Evolutionary conservation across 2,113 vertebrate genomes (phyloP), one percentile per base, ranked within the genome.

Genomic region (Thunnus thynnus): DNA sequence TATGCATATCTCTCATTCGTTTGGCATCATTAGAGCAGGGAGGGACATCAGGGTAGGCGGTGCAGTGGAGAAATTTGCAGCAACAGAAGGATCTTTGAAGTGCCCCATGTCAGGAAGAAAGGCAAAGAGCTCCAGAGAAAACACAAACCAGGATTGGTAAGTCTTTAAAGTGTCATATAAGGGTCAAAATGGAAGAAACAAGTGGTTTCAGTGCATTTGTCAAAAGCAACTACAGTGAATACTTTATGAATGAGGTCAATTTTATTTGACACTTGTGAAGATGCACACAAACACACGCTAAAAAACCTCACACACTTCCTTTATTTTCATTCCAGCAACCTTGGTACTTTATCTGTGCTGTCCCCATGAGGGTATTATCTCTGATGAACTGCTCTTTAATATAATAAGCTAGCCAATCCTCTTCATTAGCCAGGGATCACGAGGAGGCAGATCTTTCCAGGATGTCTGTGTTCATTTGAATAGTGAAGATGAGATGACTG

Each of bases 341-440:
- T 50, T 47, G 13, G 60, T 62, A 72, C 36, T 72, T 55, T 11
- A 47, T 65, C 57, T 13, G 20, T 6, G 3, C 46, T 12, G 1
- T 54, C 36, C 18, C 48, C n/a, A 5, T 52, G 7, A 72, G 30
- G 5, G 13, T 14, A 57, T 78, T 48, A 66, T 86, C 60, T 75
- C 4, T 80, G 80, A 87, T 83, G 48, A 87, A 67, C 69, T 52
- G 62, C 32, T 80, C 36, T 89, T 79, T 77, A 84, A 56, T 74
- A 71, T 78, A 81, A 73, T 76, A 82, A 70, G 36, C 72, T 54
- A 36, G 63, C 64, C 61, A 76, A 58, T 73, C 47, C 70, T 79
- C 70, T 85, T 85, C 74, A 86, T 92, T 86, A 83, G 30, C 55
- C 64, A 2, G 77, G 17, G 80, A 77, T 67, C 58, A 72, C 2